Conservation (phyloP, 2,113 vertebrate genomes). For the Chascanopsetta lugubris region DNA sequence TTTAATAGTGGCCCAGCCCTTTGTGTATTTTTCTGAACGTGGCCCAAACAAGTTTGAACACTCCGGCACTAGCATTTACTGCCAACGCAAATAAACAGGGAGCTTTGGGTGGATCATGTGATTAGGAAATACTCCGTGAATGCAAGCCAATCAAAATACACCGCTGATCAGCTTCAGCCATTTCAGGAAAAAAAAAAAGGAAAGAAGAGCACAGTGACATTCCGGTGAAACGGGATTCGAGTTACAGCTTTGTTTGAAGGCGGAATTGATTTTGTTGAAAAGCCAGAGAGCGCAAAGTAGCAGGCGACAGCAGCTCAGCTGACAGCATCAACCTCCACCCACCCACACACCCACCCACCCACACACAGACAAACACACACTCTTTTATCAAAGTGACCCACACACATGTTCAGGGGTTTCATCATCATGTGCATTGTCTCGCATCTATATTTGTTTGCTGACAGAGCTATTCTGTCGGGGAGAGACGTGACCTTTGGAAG, state of each 20-base stretch:
- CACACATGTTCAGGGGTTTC: neutral
- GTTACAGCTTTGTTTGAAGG: neutral
- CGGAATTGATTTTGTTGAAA: constrained; percentile 16
- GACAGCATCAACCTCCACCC: neutral
- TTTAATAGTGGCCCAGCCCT: too few relatives aligned
- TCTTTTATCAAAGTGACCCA: too few relatives aligned
- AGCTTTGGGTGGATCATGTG: too few relatives aligned
- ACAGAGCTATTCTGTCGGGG: neutral
- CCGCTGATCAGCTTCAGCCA: constrained; percentile 8
- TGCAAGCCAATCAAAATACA: constrained; percentile 35
- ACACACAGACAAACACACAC: neutral
- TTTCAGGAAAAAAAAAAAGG: constrained; percentile 1
- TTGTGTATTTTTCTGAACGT: too few relatives aligned
- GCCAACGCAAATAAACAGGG: too few relatives aligned
- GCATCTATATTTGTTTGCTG: neutral
- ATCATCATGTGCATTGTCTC: neutral
- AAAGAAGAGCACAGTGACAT: neutral
- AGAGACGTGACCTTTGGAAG: neutral
- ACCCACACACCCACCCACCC: neutral
- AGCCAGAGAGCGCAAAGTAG: neutral
- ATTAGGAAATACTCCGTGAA: constrained; percentile 11
- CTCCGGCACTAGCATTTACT: too few relatives aligned
- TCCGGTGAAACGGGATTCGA: neutral
- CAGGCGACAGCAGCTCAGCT: neutral
- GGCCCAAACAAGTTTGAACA: too few relatives aligned